phyloP scores from a whole-genome alignment of 1,140 invertebrate genomes.

The Drosophila kanapiae region DNA sequence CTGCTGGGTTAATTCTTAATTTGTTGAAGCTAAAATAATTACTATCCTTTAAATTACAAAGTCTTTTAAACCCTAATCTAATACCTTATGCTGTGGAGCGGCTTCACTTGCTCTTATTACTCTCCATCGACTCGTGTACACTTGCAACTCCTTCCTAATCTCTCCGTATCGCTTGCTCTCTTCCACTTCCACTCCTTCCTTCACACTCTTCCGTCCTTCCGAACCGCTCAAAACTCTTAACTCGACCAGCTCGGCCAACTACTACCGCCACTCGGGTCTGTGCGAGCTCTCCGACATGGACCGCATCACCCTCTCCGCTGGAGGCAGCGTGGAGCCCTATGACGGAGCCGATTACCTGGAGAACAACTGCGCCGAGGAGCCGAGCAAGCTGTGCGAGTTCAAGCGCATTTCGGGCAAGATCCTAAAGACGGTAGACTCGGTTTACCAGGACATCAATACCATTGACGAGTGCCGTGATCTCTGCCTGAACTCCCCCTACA shows the following conservation, averaged over 20 bases:
- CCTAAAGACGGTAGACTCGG: conserved; percentile 96
- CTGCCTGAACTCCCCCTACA: conserved; percentile 94
- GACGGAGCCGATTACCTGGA: conserved; percentile 94
- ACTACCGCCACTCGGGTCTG: conserved; percentile 92
- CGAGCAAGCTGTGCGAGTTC: conserved; percentile 96
- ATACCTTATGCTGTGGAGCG: conserved; percentile 25
- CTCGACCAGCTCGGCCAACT: conserved; percentile 93
- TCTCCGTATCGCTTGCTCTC: conserved; percentile 47
- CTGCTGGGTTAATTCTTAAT: neutral
- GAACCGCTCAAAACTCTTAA: conserved; percentile 78
- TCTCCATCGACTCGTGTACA: conserved; percentile 11
- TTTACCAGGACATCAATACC: conserved; percentile 95
- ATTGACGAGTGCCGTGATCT: conserved; percentile 94
- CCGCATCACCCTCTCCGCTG: conserved; percentile 92
- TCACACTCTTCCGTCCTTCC: conserved; percentile 55
- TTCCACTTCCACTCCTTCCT: conserved; percentile 31
- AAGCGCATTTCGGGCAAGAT: conserved; percentile 94
- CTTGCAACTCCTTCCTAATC: conserved; percentile 50
- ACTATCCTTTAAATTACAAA: neutral
- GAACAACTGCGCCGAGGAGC: conserved; percentile 95
- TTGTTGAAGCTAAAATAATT: neutral
- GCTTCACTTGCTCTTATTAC: conserved; percentile 28
- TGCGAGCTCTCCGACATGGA: conserved; percentile 96
- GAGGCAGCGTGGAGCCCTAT: conserved; percentile 89
- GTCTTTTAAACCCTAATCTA: neutral